Evolutionary conservation across 2,113 vertebrate genomes (phyloP), one percentile per base, ranked within the genome.

Genomic region (Narcine bancroftii): DNA sequence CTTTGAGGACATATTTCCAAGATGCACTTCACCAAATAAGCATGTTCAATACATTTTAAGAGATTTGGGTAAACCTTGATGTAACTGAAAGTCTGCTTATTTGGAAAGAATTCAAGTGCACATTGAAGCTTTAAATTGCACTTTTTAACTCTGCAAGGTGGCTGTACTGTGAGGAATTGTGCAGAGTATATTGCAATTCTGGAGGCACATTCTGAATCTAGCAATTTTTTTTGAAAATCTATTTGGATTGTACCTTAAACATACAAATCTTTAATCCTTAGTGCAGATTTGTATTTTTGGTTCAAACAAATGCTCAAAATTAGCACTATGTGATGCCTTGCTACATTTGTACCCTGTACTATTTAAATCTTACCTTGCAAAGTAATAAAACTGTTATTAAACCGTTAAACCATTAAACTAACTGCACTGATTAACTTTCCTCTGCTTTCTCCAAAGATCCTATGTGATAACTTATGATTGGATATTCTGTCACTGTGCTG

Each of bases 1-100:
- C 33, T 87, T 17, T 56, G 81, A 56, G 26, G 75, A 0, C n/a
- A 71, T 69, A 33, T 91, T 45, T 65, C 56, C 47, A 42, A 69
- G 89, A 71, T 91, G 63, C 89, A 47, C 42, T 91, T 45, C 77
- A 65, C 85, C 85, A 91, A 91, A 45, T 91, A 65, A 91, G 42
- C 63, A 66, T 69, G 60, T 56, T 91, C 39, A 39, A 15, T 66
- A 26, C 21, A 65, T 91, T 66, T 76, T 39, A 87, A 87, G 26
- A 69, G 42, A 69, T 91, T 69, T 39, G 42, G 89, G 36, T 91
- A 69, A 65, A 66, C 2, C 9, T 33, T 65, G 19, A 63, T 39
- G 7, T 69, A 47, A 29, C 42, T 1, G 63, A 69, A 91, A 45
- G 39, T 6, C 47, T 69, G 89, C 24, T 87, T 56, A 56, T 42